Evolutionary conservation across 2,797 vertebrate genomes (phyloP).

Genomic region (Hemitrygon akajei): DNA sequence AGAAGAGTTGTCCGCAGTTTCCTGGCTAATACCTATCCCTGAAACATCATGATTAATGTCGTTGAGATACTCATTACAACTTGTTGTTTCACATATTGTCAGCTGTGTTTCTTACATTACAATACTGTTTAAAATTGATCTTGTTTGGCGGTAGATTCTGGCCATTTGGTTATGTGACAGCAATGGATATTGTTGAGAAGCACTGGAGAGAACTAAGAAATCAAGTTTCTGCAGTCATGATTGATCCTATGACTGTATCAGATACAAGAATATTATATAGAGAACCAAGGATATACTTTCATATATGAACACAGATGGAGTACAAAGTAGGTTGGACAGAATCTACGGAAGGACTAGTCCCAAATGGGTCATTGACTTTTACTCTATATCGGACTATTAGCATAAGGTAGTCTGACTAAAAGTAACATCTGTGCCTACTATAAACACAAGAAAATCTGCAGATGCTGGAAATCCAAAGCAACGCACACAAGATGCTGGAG

Average conservation of each 20-base stretch:
- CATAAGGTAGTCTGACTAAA: background rate
- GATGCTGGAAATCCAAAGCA: no score
- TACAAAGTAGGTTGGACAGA: background rate
- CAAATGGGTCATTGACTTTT: background rate
- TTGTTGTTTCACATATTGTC: background rate
- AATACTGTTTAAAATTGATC: background rate
- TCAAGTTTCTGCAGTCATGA: background rate
- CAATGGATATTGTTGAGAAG: background rate
- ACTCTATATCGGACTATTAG: background rate
- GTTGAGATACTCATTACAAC: background rate
- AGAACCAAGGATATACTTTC: background rate
- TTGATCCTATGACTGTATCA: background rate
- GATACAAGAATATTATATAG: background rate
- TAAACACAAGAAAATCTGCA: no score
- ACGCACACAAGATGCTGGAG: no score
- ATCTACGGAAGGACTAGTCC: background rate
- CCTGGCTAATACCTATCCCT: background rate
- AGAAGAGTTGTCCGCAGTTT: background rate
- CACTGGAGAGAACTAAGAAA: background rate
- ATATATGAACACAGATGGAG: background rate
- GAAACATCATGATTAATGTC: background rate
- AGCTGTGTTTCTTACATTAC: background rate
- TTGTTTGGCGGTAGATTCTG: background rate
- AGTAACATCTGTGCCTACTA: background rate
- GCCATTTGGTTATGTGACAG: background rate